Conservation (phyloP, 1,140 invertebrate genomes). For the Anoplolepis gracilipes region DNA sequence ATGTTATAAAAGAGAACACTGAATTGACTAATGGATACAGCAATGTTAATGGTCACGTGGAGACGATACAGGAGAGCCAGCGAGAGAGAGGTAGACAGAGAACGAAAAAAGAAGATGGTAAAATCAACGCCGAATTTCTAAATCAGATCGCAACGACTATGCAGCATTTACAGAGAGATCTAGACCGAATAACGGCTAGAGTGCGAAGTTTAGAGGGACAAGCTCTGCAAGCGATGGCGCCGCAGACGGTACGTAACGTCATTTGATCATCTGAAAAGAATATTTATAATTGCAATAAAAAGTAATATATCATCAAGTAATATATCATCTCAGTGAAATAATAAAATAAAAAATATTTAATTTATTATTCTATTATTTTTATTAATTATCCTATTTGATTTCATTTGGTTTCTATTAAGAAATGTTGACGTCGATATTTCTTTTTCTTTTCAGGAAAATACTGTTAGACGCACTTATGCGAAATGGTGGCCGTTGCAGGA, state of each 20-base stretch:
- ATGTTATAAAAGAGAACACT: constrained; percentile 62
- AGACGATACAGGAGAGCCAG: constrained; percentile 62
- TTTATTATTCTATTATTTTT: background rate
- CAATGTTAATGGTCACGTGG: constrained; percentile 59
- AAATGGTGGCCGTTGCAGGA: constrained; percentile 87
- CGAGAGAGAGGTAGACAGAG: constrained; percentile 78
- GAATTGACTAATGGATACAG: constrained; percentile 79
- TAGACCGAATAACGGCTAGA: constrained; percentile 82
- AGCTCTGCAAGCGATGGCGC: constrained; percentile 72
- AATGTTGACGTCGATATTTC: background rate
- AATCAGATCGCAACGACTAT: constrained; percentile 81
- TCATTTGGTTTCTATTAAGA: background rate
- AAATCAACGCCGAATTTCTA: constrained; percentile 77
- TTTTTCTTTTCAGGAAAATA: constrained; percentile 69
- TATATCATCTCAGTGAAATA: background rate
- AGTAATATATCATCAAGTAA: constrained; percentile 23
- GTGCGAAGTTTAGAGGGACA: constrained; percentile 82
- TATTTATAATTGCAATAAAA: background rate
- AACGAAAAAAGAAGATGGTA: constrained; percentile 79
- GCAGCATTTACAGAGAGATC: constrained; percentile 82
- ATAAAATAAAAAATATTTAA: constrained; percentile 7
- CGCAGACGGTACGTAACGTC: constrained; percentile 63
- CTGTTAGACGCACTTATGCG: constrained; percentile 72
- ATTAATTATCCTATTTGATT: background rate
- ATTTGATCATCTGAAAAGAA: background rate